Conservation (phyloP, 2,113 vertebrate genomes). For the Thamnophis sirtalis region DNA sequence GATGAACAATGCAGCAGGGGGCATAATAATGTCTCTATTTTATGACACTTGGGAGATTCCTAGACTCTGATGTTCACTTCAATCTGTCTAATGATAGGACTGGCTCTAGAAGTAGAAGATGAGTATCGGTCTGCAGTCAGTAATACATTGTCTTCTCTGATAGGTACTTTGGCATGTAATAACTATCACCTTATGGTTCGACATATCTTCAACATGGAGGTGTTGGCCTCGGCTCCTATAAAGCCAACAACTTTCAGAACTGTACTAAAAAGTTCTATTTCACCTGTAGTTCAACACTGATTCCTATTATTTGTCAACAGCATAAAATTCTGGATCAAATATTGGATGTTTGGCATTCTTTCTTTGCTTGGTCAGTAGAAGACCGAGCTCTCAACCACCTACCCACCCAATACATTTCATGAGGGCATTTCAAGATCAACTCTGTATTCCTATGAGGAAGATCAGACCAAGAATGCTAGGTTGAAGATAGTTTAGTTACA, state of each 20-base stretch:
- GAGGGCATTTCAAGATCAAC: no score
- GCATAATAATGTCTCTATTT: not conserved
- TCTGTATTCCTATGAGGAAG: not conserved
- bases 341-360: not conserved
- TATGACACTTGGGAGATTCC: not conserved
- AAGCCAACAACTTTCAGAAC: not conserved
- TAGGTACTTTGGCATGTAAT: not conserved
- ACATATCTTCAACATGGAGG: not conserved
- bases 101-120: not conserved
- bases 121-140: not conserved
- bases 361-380: not conserved
- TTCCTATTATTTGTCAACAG: not conserved
- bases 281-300: not conserved
- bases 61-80: not conserved
- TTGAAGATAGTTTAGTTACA: not conserved
- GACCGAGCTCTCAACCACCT: no score
- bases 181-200: not conserved
- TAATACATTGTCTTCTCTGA: not conserved
- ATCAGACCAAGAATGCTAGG: not conserved
- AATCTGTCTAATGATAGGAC: not conserved
- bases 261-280: not conserved
- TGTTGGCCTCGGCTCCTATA: not conserved
- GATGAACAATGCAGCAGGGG: not conserved
- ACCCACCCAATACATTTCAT: not conserved
- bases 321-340: not conserved